Base-by-base conservation (phyloP, 2,113 vertebrate genomes). In the Columba livia region DNA sequence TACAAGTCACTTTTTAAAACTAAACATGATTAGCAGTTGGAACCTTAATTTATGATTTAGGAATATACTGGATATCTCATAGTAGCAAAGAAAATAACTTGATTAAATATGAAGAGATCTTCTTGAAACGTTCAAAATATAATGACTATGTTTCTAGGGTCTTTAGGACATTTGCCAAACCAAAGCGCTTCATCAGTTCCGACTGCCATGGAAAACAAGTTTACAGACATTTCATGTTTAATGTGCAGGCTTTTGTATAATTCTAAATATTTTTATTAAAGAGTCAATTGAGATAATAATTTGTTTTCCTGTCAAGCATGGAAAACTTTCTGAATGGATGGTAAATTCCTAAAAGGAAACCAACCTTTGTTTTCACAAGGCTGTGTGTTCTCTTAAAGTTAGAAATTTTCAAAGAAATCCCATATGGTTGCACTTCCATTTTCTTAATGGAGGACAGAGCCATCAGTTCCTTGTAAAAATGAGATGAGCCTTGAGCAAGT, bases 141-240 rank as follows among this genome's bases (percentile, higher is more conserved):
- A 81, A 90, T 84, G 51, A 85, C 58, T 90, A 23, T 38, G 65
- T 92, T 67, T 93, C 44, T 93, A 79, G 77, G 51, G 70, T 88
- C 85, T 92, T 92, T 79, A 90, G 85, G 92, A 92, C 70, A 75
- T 88, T 96, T 92, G 61, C 77, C 72, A 92, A 96, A 92, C 44
- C 69, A 88, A 93, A 93, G 72, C 79, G 86, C 44, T 95, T 96
- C 38, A 88, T 86, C 19, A 16, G 56, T 81, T 75, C 69, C 81
- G 69, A 88, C 67, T 96, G 72, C 83, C 10, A 61, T 42, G 69
- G 61, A 81, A 96, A 84, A 44, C 53, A 81, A 89, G 72, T 81
- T 90, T 86, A 61, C 51, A 75, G 88, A 69, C 29, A 17, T 86
- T 92, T 92, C 31, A 29, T 79, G 75, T 79, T 86, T 72, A 79